Base-by-base conservation (phyloP, 1,140 invertebrate species). In the Drosophila insularis region DNA sequence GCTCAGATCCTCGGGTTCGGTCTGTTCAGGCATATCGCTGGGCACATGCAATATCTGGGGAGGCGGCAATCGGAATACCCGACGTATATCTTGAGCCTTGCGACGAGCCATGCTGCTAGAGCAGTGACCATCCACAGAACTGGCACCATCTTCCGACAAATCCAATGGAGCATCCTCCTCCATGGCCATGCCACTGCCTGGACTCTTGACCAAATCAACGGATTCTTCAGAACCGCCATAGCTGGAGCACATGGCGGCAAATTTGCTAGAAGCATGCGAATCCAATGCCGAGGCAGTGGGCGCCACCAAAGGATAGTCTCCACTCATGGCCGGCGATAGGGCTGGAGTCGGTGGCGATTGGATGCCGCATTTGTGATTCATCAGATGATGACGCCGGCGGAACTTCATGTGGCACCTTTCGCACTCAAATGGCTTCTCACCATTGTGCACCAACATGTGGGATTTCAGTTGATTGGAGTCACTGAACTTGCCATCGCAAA, bases 401-500 rank as follows among this genome's bases (percentile, higher is more conserved):
- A 98, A 98, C 53, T 95, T 93, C 59, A 95, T 95, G 6, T 94
- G 94, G 85, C 97, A 98, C 6, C 93, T 92, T 0, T 94, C 93
- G 90, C 97, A 98, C 46, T 94, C 94, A 90, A 97, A 98, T 0
- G 97, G 97, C 74, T 98, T 98, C 91, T 98, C 96, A 8, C 97
- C 96, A 70, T 96, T 97, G 92, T 98, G 97, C 40, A 98, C 97
- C 23, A 98, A 92, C 81, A 95, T 94, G 84, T 98, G 97, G 0
- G 97, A 97, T 90, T 98, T 98, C n/a, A 98, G 92, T 84, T 98
- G 97, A 90, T 98, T 98, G 2, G 96, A 97, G 89, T 98, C 97
- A 55, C 97, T 98, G 93, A 99, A 99, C 70, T 95, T 95, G 6
- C 97, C 95, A 1, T 95, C 94, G 91, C 98, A 99, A 17, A 97